Evolutionary conservation across 2,888 invertebrate genomes (phyloP).

Genomic region (Trachelus stipa): DNA sequence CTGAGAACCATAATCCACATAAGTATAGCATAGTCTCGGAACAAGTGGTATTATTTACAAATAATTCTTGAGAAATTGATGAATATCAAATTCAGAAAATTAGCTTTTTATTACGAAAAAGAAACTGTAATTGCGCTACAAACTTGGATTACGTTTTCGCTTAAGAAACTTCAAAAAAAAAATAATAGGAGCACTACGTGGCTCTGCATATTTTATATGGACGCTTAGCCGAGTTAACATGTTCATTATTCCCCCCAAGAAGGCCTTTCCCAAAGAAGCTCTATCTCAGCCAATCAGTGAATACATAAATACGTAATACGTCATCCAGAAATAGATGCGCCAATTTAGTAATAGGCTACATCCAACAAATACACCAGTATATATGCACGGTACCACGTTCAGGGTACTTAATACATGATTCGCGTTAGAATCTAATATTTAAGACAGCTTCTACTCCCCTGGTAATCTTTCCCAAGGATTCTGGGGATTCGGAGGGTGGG

Average conservation of each 20-base stretch:
- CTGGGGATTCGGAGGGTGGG: constrained; percentile 10
- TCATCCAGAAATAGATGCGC: neutral
- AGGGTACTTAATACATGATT: neutral
- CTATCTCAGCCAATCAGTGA: neutral
- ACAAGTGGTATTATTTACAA: neutral
- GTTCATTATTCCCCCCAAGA: neutral
- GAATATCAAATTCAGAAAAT: neutral
- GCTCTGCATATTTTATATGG: neutral
- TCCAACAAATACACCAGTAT: neutral
- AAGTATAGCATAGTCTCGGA: neutral
- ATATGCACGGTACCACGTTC: neutral
- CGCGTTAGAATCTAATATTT: neutral
- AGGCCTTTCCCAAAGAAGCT: neutral
- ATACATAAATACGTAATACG: neutral
- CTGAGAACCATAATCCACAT: neutral
- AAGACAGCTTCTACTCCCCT: neutral
- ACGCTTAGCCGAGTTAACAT: neutral
- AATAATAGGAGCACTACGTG: neutral
- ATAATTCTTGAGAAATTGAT: neutral
- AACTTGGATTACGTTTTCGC: neutral
- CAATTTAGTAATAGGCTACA: neutral
- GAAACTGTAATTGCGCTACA: neutral
- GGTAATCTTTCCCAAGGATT: constrained; percentile 7
- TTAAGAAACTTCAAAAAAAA: neutral
- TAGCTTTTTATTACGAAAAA: neutral